Conservation (phyloP, 1,140 invertebrate genomes). For the Agraylea sexmaculata region DNA sequence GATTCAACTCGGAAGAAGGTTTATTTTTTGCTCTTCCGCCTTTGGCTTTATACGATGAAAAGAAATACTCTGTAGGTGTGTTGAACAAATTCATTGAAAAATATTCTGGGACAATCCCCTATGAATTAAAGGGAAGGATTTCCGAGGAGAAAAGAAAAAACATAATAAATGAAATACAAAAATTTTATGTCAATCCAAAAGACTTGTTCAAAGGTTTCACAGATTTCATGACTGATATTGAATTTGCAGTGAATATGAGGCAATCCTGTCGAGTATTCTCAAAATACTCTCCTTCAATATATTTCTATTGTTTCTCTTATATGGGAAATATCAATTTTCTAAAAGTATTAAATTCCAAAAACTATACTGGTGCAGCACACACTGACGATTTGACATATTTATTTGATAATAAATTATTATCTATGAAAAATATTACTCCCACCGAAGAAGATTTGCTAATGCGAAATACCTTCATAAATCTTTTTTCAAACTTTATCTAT, state of each 20-base stretch:
- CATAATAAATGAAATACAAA: slow-evolving; percentile 13
- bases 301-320: slow-evolving; percentile 2
- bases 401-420: no score
- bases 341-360: background rate
- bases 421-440: no score
- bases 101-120: no score
- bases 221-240: slow-evolving; percentile 11
- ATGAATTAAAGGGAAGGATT: no score
- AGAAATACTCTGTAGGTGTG: no score
- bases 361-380: background rate
- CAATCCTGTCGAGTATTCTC: background rate
- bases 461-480: no score
- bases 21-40: slow-evolving; percentile 12
- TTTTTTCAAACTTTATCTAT: no score
- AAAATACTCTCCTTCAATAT: background rate
- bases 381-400: slow-evolving; percentile 1
- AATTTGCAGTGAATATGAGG: slow-evolving; percentile 12
- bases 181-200: slow-evolving; percentile 12
- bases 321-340: background rate
- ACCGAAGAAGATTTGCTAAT: no score
- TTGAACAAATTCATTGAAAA: no score
- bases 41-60: no score
- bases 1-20: slow-evolving; percentile 21
- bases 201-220: slow-evolving; percentile 9
- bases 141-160: background rate